Conservation (phyloP, 2,113 vertebrate species). For the Aspiorhynchus laticeps region DNA sequence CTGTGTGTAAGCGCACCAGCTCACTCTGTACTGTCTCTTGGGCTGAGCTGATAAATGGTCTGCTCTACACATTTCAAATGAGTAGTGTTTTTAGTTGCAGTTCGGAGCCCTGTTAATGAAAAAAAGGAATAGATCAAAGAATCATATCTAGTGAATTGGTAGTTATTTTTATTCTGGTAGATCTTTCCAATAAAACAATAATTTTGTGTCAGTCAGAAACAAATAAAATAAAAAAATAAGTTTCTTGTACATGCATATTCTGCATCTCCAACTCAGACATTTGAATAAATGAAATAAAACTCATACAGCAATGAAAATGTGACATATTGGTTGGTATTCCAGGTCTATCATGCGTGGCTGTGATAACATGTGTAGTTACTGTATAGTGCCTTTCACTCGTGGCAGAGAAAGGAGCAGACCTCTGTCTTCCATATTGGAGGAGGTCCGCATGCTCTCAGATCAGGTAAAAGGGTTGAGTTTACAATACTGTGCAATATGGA, state of each 20-base stretch:
- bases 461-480: slow-evolving; percentile 74
- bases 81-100: too few relatives aligned
- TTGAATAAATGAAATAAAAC: not conserved
- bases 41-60: too few relatives aligned
- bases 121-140: too few relatives aligned
- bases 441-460: slow-evolving; percentile 87
- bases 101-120: too few relatives aligned
- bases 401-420: slow-evolving; percentile 95
- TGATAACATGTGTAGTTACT: slow-evolving; percentile 98
- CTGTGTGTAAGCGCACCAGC: too few relatives aligned
- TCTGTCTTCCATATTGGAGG: slow-evolving; percentile 85
- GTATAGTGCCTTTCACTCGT: slow-evolving; percentile 95
- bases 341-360: slow-evolving; percentile 98
- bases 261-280: not conserved
- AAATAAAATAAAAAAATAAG: too few relatives aligned
- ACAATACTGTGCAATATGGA: not conserved
- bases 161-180: too few relatives aligned
- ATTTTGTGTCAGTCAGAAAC: too few relatives aligned
- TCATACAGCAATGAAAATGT: not conserved
- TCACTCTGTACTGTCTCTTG: too few relatives aligned
- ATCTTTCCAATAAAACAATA: too few relatives aligned
- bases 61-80: too few relatives aligned
- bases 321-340: not conserved
- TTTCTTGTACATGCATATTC: not conserved
- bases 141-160: too few relatives aligned